A percentile compares a stretch with the other conserved stretches of the same genome.
Evolutionary conservation across 2,888 invertebrate genomes (phyloP).

Genomic region (Agrochola macilenta): DNA sequence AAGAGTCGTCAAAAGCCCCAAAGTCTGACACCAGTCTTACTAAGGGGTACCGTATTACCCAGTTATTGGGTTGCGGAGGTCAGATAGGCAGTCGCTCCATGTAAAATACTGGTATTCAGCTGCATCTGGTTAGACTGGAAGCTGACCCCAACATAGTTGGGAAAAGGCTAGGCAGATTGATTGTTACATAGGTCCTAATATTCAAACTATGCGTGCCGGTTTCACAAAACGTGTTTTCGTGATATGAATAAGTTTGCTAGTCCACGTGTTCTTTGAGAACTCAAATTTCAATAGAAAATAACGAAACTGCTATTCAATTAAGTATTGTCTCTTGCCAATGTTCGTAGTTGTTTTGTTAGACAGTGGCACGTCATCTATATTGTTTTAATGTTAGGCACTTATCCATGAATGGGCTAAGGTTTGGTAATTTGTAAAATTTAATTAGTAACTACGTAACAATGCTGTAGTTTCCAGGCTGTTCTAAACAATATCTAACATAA

Average conservation of each 20-base stretch:
- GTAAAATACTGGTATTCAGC: too few species aligned
- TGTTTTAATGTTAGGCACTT: constrained; percentile 14
- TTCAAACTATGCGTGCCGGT: background rate
- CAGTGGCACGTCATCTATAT: background rate
- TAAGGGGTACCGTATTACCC: too few species aligned
- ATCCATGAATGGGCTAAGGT: background rate
- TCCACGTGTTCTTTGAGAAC: constrained; percentile 15
- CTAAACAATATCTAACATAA: background rate
- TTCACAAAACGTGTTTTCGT: constrained; percentile 16
- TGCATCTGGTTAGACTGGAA: too few species aligned
- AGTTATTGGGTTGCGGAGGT: too few species aligned
- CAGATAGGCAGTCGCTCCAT: too few species aligned
- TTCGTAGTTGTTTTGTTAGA: constrained; percentile 7
- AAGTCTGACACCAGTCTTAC: too few species aligned
- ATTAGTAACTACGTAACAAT: background rate
- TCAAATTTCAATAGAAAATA: constrained; percentile 14
- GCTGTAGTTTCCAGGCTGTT: background rate
- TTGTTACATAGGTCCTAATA: background rate
- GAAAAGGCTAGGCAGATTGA: too few species aligned
- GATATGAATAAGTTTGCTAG: constrained; percentile 8
- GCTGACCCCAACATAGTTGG: too few species aligned
- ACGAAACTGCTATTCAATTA: constrained; percentile 7
- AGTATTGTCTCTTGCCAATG: background rate
- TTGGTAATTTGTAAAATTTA: constrained; percentile 17
- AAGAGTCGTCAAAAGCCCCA: too few species aligned